Conservation (phyloP, 2,888 invertebrate genomes). For the Aplocera efformata region DNA sequence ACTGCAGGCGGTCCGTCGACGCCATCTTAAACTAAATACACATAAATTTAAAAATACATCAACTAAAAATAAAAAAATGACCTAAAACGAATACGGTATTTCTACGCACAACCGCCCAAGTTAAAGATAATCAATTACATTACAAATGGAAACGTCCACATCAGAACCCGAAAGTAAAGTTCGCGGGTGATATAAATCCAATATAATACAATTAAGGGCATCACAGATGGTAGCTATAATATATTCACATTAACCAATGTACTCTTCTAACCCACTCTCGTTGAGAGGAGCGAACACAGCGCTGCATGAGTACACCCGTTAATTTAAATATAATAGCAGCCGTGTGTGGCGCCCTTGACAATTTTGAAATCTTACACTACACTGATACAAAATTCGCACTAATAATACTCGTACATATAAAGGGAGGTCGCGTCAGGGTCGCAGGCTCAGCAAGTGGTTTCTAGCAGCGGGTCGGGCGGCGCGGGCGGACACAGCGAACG, state of each 20-base stretch:
- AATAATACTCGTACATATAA: slow-evolving; percentile 70
- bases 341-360: too few relatives aligned
- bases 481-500: slow-evolving; percentile 37
- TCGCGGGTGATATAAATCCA: slow-evolving; percentile 48
- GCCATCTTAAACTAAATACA: slow-evolving; percentile 18
- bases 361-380: slow-evolving; percentile 72
- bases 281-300: too few relatives aligned
- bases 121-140: slow-evolving; percentile 54
- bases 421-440: slow-evolving; percentile 18
- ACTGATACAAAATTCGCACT: slow-evolving; percentile 76
- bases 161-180: slow-evolving; percentile 43
- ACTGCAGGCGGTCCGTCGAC: slow-evolving; percentile 25
- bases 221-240: too few relatives aligned
- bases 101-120: slow-evolving; percentile 66
- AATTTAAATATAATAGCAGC: too few relatives aligned
- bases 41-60: slow-evolving; percentile 28
- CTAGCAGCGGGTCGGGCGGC: slow-evolving; percentile 59
- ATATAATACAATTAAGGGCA: slow-evolving; percentile 70
- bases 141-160: slow-evolving; percentile 54
- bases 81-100: slow-evolving; percentile 36
- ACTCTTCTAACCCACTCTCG: too few relatives aligned
- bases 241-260: too few relatives aligned
- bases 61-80: slow-evolving; percentile 31
- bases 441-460: slow-evolving; percentile 62
- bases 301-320: too few relatives aligned